Evolutionary conservation across 2,888 invertebrate genomes (phyloP).

Genomic region (Ischnus inquisitorius): DNA sequence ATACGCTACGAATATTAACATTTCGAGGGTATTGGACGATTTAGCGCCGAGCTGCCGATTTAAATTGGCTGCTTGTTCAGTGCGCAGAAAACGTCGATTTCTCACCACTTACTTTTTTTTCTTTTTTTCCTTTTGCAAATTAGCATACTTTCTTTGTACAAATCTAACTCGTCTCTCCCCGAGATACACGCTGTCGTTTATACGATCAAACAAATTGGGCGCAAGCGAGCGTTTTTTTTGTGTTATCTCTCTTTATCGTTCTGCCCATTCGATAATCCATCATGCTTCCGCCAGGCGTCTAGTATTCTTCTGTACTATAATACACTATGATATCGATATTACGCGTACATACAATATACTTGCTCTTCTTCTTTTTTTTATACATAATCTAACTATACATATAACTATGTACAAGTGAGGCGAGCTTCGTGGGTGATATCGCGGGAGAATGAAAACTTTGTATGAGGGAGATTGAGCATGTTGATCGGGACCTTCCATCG

Average conservation of each 20-base stretch:
- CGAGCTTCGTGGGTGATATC: constrained; percentile 62
- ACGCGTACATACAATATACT: constrained; percentile 57
- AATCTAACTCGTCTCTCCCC: constrained; percentile 50
- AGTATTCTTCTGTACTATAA: constrained; percentile 56
- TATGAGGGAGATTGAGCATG: constrained; percentile 25
- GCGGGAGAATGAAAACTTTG: constrained; percentile 39
- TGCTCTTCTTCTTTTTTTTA: constrained; percentile 64
- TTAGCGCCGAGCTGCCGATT: constrained; percentile 38
- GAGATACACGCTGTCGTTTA: constrained; percentile 27
- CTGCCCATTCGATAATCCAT: constrained; percentile 8
- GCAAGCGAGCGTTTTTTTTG: constrained; percentile 11
- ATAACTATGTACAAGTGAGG: constrained; percentile 84
- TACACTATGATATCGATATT: constrained; percentile 65
- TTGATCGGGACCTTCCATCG: constrained; percentile 17
- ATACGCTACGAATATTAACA: constrained; percentile 80
- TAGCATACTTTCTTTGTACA: constrained; percentile 63
- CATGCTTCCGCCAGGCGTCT: constrained; percentile 20
- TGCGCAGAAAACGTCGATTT: constrained; percentile 80
- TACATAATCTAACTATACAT: constrained; percentile 85
- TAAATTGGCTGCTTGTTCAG: constrained; percentile 69
- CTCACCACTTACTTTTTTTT: constrained; percentile 46
- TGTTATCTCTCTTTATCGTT: constrained; percentile 6
- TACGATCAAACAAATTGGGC: constrained; percentile 8
- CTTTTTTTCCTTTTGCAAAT: constrained; percentile 36
- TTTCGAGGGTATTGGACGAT: constrained; percentile 24